Evolutionary conservation across 2,888 invertebrate species (phyloP).

Genomic region (Oscheius sp.): DNA sequence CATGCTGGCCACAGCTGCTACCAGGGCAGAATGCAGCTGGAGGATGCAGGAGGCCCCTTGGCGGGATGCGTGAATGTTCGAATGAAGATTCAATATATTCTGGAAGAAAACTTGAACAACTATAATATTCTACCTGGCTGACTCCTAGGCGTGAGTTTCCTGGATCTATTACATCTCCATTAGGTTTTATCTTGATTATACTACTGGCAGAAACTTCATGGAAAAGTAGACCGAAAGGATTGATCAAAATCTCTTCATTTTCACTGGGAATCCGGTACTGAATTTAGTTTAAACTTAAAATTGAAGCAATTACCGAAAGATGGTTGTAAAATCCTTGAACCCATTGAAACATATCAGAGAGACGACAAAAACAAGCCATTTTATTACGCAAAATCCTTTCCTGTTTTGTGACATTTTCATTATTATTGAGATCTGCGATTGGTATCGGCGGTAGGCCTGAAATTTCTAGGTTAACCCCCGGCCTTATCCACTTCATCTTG

Average conservation of each 20-base stretch:
- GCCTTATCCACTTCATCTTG: conserved; percentile 17
- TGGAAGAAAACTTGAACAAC: background rate
- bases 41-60: conserved; percentile 96
- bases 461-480: conserved; percentile 8
- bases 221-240: conserved; percentile 79
- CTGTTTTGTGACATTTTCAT: conserved; percentile 43
- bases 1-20: conserved; percentile 62
- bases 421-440: conserved; percentile 50
- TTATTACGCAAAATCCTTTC: conserved; percentile 50
- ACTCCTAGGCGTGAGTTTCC: conserved; percentile 68
- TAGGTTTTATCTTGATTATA: conserved; percentile 80
- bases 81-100: conserved; percentile 84
- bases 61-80: conserved; percentile 94
- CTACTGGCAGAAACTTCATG: conserved; percentile 91
- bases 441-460: conserved; percentile 43
- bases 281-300: background rate
- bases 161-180: conserved; percentile 65
- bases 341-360: conserved; percentile 56
- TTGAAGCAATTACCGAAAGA: conserved; percentile 41
- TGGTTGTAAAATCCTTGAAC: conserved; percentile 54
- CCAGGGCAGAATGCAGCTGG: conserved; percentile 90
- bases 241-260: conserved; percentile 90
- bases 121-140: conserved; percentile 45
- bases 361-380: conserved; percentile 52
- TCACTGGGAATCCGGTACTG: conserved; percentile 50